Base-by-base conservation (phyloP, 2,113 vertebrate species). In the Sporophila hypoxantha region DNA sequence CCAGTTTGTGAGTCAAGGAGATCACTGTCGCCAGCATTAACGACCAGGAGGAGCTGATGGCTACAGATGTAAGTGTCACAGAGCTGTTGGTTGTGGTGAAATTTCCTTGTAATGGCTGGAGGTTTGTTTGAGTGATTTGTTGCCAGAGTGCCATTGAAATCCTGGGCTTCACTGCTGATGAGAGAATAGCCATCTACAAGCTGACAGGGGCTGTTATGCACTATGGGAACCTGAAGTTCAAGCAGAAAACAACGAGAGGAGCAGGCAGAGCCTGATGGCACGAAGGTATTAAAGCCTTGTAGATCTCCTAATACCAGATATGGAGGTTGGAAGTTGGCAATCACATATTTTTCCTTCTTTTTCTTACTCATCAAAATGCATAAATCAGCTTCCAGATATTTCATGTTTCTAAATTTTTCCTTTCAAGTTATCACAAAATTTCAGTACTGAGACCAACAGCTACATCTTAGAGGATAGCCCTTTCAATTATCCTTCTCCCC, bases 1-100 rank as follows among this genome's bases (percentile, higher is more conserved):
- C 6, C 88, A 88, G 0, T 93, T 88, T 8, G 88, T 93, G 26
- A 91, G 91, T 74, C 91, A 93, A 77, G 91, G 91, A 91, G 66
- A 88, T 93, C 66, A 93, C 66, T 2, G 91, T 93, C 20, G 10
- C 91, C 80, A 93, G 91, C 29, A 92, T 92, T 41, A 61, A 92
- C 0, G 90, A 92, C 65, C 81, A 92, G 70, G 90, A 92, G 8
- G 90, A 92, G 70, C 53, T 92, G 37, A n/a, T 92, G 76, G 90
- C 90, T 5, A 92, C 91, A 42, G 91, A 92, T 57, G 98, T 99
- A 91, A 98, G 98, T 93, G 73, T 36, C 17, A 81, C 29, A 26
- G 87, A 64, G 34, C 11, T 67, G 23, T 22, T 39, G 8, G n/a
- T n/a, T n/a, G n/a, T n/a, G n/a, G n/a, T n/a, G n/a, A n/a, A 9